Base-by-base conservation (phyloP, 2,888 invertebrate genomes). In the Eristalinus sepulchralis region DNA sequence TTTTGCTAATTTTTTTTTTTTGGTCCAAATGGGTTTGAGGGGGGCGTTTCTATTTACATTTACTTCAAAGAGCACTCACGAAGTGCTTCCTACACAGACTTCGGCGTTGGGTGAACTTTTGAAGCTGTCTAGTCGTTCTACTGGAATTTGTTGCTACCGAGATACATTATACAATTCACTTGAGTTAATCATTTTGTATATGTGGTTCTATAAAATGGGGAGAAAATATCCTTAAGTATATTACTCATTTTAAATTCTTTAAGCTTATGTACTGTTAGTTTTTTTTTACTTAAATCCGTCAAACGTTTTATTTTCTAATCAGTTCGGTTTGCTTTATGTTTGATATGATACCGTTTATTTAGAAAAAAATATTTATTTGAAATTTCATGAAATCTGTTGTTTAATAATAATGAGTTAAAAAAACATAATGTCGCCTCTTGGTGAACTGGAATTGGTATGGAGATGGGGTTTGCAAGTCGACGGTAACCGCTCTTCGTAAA, bases 291-390 rank as follows among this genome's bases (percentile, higher is more conserved):
- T 66, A 75, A 75, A 67, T 76, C 76, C 60, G 67, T 67, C 20
- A 67, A 67, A 47, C 53, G 47, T 67, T 13, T 60, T 67, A 67
- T 47, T 59, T 60, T 60, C 67, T 60, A 67, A 67, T 76, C 76
- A 76, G 76, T 76, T 76, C 76, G 34, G 33, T 47, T 76, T 64
- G 34, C 8, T 59, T 13, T 59, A 33, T 68, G 24, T 39, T 60
- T 71, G 76, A 76, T 76, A 76, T 67, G 76, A 59, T 31, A 57
- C 34, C 27, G 66, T 66, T 34, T 57, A 22, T 17, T 34, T 68
- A 20, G 22, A n/a, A 9, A 11, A 27, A 47, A 47, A 47, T 17
- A 17, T n/a, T 17, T 47, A 47, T 17, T 47, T 17, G 8, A 8
- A 2, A 4, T 47, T 13, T 47, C 2, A 17, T 47, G 47, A 17